Conservation (phyloP, 2,113 vertebrate genomes). For the Sialia sialis region DNA sequence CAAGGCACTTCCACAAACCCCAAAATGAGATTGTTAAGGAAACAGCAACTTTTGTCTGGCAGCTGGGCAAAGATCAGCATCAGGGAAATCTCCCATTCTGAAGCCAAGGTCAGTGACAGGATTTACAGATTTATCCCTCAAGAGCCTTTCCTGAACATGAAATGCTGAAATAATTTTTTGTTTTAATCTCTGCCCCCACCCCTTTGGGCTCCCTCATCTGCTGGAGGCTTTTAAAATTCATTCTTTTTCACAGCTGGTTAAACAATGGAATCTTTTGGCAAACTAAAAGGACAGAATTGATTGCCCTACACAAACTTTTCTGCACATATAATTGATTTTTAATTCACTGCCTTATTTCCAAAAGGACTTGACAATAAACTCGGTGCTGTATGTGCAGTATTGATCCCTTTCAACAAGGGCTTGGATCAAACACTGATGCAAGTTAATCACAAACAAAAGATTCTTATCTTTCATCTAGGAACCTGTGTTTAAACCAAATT, state of each 20-base stretch:
- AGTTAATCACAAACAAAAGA: constrained; percentile 41
- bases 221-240: constrained; percentile 59
- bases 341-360: constrained; percentile 65
- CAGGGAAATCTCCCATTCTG: background rate
- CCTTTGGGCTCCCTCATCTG: constrained; percentile 46
- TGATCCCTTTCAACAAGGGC: constrained; percentile 38
- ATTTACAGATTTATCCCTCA: constrained; percentile 78
- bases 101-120: constrained; percentile 73
- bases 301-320: constrained; percentile 60
- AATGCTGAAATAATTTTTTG: constrained; percentile 34
- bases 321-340: constrained; percentile 72
- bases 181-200: background rate
- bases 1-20: background rate
- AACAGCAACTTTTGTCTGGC: background rate
- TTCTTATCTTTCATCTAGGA: constrained; percentile 10
- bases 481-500: background rate
- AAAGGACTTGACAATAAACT: constrained; percentile 66
- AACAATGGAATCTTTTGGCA: constrained; percentile 67
- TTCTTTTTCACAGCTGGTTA: constrained; percentile 66
- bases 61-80: constrained; percentile 2
- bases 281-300: constrained; percentile 67
- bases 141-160: constrained; percentile 61
- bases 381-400: background rate
- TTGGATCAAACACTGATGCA: constrained; percentile 26
- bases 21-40: background rate